These are phyloP conservation scores for Melipona beecheii DNA, from an alignment of 2,888 invertebrate genomes.

Conservation along the genomic window DNA sequence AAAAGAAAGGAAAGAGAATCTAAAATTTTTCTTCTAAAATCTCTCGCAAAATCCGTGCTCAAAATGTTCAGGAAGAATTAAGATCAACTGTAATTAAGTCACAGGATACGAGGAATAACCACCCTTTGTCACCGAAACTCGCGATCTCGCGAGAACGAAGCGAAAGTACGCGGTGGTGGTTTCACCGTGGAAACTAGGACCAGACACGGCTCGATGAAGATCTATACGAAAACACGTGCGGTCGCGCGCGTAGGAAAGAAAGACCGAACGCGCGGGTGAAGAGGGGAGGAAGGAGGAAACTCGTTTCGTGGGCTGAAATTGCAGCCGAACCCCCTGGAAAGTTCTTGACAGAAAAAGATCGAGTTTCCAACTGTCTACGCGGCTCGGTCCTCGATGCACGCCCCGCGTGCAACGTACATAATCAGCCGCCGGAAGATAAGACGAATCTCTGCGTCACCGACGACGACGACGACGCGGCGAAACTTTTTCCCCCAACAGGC, in stretches of 20 bases:
- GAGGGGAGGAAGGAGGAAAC: constrained; percentile 35
- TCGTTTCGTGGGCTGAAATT: constrained; percentile 57
- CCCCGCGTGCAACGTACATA: constrained; percentile 40
- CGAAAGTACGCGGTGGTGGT: too few species aligned
- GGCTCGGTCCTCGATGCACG: constrained; percentile 14
- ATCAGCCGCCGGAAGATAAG: constrained; percentile 42
- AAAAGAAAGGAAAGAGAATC: too few species aligned
- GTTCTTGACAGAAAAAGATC: constrained; percentile 59
- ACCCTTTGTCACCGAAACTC: too few species aligned
- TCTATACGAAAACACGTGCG: constrained; percentile 38
- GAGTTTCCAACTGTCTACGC: constrained; percentile 56
- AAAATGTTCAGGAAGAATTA: too few species aligned
- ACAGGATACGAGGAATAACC: too few species aligned
- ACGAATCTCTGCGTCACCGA: constrained; percentile 7
- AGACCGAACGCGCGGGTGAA: not conserved
- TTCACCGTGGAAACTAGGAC: too few species aligned
- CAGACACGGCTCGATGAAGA: constrained; percentile 48
- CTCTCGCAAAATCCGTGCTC: too few species aligned
- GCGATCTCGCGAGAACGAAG: too few species aligned
- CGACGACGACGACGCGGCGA: not conserved
- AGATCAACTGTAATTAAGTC: too few species aligned
- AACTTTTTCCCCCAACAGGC: constrained; percentile 27
- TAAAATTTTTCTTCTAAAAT: too few species aligned
- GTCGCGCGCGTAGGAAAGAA: not conserved
- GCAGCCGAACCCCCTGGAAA: constrained; percentile 46